phyloP scores from a whole-genome alignment of 2,888 invertebrate genomes.

The Maniola hyperantus region DNA sequence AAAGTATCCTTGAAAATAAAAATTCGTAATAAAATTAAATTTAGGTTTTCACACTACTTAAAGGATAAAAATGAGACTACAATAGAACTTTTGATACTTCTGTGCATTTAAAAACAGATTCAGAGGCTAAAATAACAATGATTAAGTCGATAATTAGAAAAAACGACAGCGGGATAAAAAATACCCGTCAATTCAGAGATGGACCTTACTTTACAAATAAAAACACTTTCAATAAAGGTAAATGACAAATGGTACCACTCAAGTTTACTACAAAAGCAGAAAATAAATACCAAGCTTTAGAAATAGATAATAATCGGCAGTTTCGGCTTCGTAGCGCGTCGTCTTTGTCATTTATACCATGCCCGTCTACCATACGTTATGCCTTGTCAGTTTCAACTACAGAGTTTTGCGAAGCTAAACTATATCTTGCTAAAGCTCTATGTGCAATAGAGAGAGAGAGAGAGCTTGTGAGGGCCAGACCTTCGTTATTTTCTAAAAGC shows the following conservation, averaged over 20 bases:
- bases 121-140: conserved; percentile 48
- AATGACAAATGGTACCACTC: background rate
- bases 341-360: too few relatives aligned
- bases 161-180: conserved; percentile 49
- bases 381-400: too few relatives aligned
- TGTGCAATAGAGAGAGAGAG: too few relatives aligned
- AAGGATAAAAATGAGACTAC: conserved; percentile 53
- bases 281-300: too few relatives aligned
- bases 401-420: too few relatives aligned
- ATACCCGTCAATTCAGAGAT: conserved; percentile 56
- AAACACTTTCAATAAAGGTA: conserved; percentile 14
- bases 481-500: too few relatives aligned
- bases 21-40: conserved; percentile 42
- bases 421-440: too few relatives aligned
- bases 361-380: too few relatives aligned
- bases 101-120: conserved; percentile 38
- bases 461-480: too few relatives aligned
- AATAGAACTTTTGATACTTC: conserved; percentile 52
- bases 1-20: background rate
- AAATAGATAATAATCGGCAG: too few relatives aligned
- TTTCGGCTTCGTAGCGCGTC: too few relatives aligned
- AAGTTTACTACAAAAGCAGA: background rate
- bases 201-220: conserved; percentile 51
- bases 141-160: conserved; percentile 51
- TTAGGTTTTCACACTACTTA: conserved; percentile 57